Conservation (phyloP, 2,113 vertebrate genomes). For the Megatriorchis doriae region DNA sequence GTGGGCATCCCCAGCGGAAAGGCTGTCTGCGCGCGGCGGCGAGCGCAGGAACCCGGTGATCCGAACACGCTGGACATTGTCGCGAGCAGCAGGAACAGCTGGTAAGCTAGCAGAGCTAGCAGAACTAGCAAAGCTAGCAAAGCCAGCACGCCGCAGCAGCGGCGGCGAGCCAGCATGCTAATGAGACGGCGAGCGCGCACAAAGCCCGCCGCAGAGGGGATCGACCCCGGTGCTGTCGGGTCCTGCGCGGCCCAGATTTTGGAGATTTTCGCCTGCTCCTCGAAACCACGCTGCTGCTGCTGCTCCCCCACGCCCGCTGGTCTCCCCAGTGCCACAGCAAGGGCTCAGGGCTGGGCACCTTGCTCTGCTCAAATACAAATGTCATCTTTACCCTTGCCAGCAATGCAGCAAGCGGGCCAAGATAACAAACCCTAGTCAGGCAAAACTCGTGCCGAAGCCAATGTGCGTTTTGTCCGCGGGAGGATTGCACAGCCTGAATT, state of each 20-base stretch:
- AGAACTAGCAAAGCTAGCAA: not conserved
- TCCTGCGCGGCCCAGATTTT: not conserved
- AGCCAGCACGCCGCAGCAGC: slow-evolving; percentile 61
- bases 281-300: rapidly evolving
- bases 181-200: slow-evolving; percentile 76
- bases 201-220: not conserved
- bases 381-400: not conserved
- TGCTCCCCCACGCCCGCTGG: not conserved
- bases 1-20: slow-evolving; percentile 86
- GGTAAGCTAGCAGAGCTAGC: slow-evolving; percentile 81
- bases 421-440: rapidly evolving
- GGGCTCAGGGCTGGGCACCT: not conserved
- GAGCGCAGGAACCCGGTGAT: slow-evolving; percentile 82
- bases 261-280: not conserved
- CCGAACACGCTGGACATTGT: slow-evolving; percentile 93
- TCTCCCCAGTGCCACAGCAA: not conserved
- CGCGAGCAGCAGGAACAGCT: slow-evolving; percentile 95
- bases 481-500: not conserved
- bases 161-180: slow-evolving; percentile 85
- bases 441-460: not conserved
- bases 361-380: not conserved
- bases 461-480: rapidly evolving
- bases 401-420: not conserved
- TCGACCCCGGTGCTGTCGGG: not conserved
- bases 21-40: slow-evolving; percentile 72